These are phyloP conservation scores for Florisuga fusca DNA, from an alignment of 2,797 vertebrate species.

Conservation along the genomic window DNA sequence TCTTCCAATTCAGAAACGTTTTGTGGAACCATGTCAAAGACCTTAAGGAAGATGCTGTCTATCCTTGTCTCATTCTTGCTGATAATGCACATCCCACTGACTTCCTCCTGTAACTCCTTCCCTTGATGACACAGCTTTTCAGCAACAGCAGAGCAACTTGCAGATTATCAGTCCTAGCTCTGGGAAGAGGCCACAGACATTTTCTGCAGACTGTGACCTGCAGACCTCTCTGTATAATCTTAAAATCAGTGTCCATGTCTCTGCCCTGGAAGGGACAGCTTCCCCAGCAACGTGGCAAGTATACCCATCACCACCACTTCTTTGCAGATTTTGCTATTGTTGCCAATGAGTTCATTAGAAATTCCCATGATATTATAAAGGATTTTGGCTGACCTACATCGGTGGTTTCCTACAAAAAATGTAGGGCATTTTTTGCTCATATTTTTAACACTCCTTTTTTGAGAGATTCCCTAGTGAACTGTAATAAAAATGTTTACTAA, in stretches of 20 bases:
- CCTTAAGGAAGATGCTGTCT: background rate
- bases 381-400: background rate
- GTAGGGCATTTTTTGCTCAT: background rate
- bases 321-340: background rate
- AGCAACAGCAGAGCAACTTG: background rate
- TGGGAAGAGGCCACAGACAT: background rate
- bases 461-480: background rate
- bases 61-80: background rate
- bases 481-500: background rate
- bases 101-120: background rate
- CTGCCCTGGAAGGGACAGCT: background rate
- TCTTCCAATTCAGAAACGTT: background rate
- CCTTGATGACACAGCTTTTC: background rate
- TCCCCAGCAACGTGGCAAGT: background rate
- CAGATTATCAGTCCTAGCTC: background rate
- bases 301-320: background rate
- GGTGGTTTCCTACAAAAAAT: background rate
- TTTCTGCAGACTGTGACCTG: background rate
- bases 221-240: background rate
- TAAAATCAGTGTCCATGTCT: background rate
- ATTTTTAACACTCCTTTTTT: background rate
- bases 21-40: background rate
- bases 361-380: background rate
- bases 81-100: background rate
- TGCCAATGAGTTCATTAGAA: background rate